Percentiles rank a stretch among this genome's conserved stretches.
These are phyloP conservation scores for Lycaon pictus DNA, from an alignment of 2,113 vertebrate species.

Conservation along the genomic window DNA sequence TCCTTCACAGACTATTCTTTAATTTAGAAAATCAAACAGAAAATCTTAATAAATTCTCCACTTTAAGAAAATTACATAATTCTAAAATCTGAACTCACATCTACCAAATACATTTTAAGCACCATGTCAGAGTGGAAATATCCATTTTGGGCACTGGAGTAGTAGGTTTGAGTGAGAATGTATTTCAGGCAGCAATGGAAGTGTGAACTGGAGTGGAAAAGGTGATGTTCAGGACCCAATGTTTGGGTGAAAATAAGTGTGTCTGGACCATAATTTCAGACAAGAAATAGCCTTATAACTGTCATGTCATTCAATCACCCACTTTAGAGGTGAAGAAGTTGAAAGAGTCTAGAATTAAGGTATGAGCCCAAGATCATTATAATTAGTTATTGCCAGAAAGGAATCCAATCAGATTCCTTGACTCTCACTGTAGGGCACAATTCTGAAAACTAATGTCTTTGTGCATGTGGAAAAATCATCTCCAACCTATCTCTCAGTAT, in stretches of 20 bases:
- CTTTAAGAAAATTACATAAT: neutral
- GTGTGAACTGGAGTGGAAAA: neutral
- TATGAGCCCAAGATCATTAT: neutral
- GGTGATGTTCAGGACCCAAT: fast-evolving
- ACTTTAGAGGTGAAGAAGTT: neutral
- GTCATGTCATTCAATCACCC: neutral
- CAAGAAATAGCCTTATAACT: neutral
- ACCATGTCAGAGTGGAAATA: neutral
- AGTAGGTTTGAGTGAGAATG: fast-evolving
- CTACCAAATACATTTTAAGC: neutral
- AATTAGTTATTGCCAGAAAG: neutral
- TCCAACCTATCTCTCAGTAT: neutral
- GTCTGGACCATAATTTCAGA: neutral
- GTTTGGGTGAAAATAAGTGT: neutral
- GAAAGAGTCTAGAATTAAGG: neutral
- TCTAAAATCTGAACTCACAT: neutral
- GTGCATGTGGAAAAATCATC: neutral
- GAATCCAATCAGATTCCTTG: neutral
- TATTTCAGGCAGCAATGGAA: neutral
- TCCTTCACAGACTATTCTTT: neutral
- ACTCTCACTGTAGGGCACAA: neutral
- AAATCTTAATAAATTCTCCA: neutral
- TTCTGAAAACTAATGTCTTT: neutral
- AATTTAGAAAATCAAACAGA: neutral
- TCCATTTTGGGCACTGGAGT: neutral